Percentiles rank a stretch among this genome's conserved stretches.
These are phyloP conservation scores for Catharus fuscescens DNA, from an alignment of 2,113 vertebrate genomes.

Conservation along the genomic window DNA sequence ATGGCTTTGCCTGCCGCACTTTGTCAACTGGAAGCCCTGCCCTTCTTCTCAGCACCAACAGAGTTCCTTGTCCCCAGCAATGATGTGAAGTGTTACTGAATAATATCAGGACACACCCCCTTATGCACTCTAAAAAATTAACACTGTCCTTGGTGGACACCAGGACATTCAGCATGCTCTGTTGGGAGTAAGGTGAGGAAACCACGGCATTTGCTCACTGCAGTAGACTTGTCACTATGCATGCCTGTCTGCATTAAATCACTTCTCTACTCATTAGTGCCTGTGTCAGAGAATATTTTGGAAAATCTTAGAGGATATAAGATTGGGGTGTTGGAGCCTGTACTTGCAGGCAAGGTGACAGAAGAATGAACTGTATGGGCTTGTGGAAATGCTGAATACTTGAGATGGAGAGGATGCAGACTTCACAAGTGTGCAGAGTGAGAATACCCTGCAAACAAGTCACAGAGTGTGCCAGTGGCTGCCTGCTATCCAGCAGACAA, in stretches of 20 bases:
- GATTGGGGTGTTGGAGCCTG: background rate
- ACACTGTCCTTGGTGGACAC: background rate
- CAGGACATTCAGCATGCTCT: background rate
- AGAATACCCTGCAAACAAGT: background rate
- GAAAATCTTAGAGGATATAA: background rate
- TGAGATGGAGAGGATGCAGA: background rate
- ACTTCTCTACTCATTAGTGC: background rate
- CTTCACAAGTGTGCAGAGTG: accelerated
- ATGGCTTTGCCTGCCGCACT: background rate
- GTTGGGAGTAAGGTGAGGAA: background rate
- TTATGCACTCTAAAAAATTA: background rate
- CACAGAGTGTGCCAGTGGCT: background rate
- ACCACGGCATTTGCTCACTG: background rate
- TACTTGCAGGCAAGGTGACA: background rate
- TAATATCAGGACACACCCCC: background rate
- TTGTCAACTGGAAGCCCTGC: background rate
- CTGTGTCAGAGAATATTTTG: background rate
- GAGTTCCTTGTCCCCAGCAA: too few species aligned
- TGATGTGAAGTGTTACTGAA: background rate
- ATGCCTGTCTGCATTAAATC: background rate
- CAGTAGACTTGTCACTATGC: background rate
- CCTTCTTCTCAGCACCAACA: too few species aligned
- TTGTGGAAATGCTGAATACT: background rate
- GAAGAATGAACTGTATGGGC: background rate
- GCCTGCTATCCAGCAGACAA: background rate